Conservation (phyloP, 2,113 vertebrate species). For the Perognathus longimembris region DNA sequence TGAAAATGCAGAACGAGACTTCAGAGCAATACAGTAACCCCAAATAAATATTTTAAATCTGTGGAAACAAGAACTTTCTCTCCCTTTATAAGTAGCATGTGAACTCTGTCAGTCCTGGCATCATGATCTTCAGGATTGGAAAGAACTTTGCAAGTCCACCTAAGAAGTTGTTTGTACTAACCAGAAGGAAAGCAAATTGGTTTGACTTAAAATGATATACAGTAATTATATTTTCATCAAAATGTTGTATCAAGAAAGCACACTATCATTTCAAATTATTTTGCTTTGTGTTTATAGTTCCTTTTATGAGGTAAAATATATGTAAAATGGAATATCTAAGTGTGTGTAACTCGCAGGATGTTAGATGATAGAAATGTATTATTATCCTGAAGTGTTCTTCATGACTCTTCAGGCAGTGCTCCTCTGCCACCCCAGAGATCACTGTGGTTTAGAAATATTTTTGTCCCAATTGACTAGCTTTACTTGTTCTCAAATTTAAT, state of each 20-base stretch:
- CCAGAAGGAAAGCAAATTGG: not conserved
- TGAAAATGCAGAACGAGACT: not conserved
- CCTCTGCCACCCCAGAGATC: not conserved
- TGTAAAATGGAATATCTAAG: not conserved
- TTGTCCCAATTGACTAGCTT: not conserved
- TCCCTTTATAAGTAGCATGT: not conserved
- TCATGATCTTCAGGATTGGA: not conserved
- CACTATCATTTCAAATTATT: not conserved
- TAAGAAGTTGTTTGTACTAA: too few species aligned
- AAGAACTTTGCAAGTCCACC: not conserved
- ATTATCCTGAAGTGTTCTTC: not conserved
- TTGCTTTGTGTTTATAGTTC: not conserved
- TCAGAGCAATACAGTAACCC: not conserved
- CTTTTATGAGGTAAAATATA: not conserved
- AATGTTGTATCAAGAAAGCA: not conserved
- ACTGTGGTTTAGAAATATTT: not conserved
- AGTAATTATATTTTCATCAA: conserved; percentile 5
- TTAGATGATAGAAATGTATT: not conserved
- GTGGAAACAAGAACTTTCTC: not conserved
- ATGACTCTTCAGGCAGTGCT: not conserved
- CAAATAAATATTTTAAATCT: not conserved
- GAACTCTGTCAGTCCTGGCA: not conserved
- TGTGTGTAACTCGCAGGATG: not conserved
- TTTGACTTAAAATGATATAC: not conserved
- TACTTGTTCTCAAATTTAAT: not conserved